Conservation (phyloP, 2,888 invertebrate species). For the Phlogophora meticulosa region DNA sequence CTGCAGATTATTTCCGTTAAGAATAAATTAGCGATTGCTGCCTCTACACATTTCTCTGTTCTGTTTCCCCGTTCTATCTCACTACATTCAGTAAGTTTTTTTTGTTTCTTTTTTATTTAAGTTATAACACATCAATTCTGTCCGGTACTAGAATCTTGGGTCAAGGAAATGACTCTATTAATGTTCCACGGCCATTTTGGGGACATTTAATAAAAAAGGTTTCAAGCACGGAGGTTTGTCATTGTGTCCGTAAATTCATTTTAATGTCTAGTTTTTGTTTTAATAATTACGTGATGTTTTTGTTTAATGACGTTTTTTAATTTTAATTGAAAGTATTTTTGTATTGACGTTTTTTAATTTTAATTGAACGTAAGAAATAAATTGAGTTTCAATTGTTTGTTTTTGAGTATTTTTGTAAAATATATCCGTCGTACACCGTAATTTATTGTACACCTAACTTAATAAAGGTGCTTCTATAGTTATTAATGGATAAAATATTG, state of each 20-base stretch:
- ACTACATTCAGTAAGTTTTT: constrained; percentile 72
- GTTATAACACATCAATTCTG: constrained; percentile 84
- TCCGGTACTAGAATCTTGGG: constrained; percentile 62
- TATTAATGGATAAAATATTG: too few species aligned
- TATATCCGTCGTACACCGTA: too few species aligned
- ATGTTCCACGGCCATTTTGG: constrained; percentile 76
- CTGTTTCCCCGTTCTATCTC: constrained; percentile 65
- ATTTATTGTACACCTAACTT: too few species aligned
- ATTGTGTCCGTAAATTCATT: constrained; percentile 55
- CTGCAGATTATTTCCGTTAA: too few species aligned
- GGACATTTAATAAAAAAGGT: constrained; percentile 65
- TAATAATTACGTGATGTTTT: constrained; percentile 32
- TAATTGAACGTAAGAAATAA: too few species aligned
- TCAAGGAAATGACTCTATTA: constrained; percentile 84
- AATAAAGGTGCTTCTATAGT: too few species aligned
- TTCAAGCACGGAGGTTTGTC: constrained; percentile 48
- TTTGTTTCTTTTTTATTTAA: constrained; percentile 82
- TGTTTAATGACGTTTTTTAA: constrained; percentile 16
- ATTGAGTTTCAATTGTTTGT: too few species aligned
- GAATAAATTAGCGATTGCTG: too few species aligned
- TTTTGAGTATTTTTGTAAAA: too few species aligned
- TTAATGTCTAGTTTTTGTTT: constrained; percentile 34
- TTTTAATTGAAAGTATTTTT: constrained; percentile 6
- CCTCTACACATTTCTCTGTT: constrained; percentile 64
- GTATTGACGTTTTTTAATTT: constrained; percentile 7